Evolutionary conservation across 1,140 invertebrate species (phyloP), one percentile per base, ranked within the genome.

Genomic region (Aphelinus atriplicis): DNA sequence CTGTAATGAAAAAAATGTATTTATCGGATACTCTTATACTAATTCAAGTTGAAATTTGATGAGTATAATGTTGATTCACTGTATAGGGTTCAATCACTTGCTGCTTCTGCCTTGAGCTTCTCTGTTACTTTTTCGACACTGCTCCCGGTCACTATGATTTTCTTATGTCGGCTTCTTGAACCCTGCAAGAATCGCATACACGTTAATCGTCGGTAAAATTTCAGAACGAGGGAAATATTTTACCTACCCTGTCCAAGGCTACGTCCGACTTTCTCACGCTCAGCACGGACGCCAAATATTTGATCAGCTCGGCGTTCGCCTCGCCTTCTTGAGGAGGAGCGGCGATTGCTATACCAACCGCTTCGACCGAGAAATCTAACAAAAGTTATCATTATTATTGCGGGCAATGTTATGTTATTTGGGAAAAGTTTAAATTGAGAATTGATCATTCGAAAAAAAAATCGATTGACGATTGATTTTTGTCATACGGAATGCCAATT

Each of bases 301-400:
- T 93, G 0, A 95, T 84, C 6, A 95, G 88, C 82, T 94, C 93
- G 55, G 90, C 89, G 80, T 95, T 95, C 4, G 94, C 94, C 86
- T 94, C 93, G 3, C 94, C 94, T 82, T 95, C 94, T 3, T 92
- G 90, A 2, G 94, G 93, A 47, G 93, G 93, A 3, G 94, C 93
- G 71, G 90, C 89, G 78, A 95, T 94, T 82, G 94, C 92, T 57
- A 95, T 88, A 50, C 92, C 89, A 9, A 93, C 87, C 45, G 85
- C 88, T 77, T 90, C 89, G 2, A 84, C 81, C 46, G 81, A 81
- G 71, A 90, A 85, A 77, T 88, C 89, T 89, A 26, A 26, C 26
- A 26, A 26, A 26, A 26, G 26, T 26, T 26, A 26, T 26, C 26
- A 26, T 26, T 26, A 26, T 26, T 26, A 26, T 26, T 26, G 26